A percentile compares a stretch with the other conserved stretches of the same genome.
Evolutionary conservation across 2,797 vertebrate genomes (phyloP).

Genomic region (Thripadectes ignobilis): DNA sequence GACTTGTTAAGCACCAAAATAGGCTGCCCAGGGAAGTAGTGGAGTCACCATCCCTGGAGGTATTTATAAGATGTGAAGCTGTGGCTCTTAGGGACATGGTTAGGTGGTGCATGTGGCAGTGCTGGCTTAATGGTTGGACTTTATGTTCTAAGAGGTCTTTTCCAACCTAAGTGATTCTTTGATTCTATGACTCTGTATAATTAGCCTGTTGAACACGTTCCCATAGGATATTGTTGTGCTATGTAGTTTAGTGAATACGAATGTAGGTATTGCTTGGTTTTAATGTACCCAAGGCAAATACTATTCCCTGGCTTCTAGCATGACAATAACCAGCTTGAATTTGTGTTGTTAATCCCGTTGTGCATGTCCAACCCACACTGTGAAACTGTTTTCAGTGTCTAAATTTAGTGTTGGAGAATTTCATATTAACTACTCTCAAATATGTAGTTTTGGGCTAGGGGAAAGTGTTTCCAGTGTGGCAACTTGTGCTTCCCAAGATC

Average conservation of each 20-base stretch:
- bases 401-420: background rate
- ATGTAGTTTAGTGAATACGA: background rate
- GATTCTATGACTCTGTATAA: background rate
- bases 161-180: background rate
- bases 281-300: background rate
- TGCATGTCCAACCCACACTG: background rate
- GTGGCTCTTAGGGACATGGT: background rate
- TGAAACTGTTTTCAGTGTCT: background rate
- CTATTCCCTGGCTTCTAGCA: background rate
- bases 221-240: slow-evolving; percentile 6
- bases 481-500: background rate
- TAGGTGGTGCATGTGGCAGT: background rate
- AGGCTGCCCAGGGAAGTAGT: background rate
- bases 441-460: background rate
- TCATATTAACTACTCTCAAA: background rate
- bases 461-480: background rate
- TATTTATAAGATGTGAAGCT: background rate
- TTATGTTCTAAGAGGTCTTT: background rate
- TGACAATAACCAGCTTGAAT: background rate
- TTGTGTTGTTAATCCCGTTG: background rate
- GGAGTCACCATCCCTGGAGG: background rate
- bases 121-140: background rate
- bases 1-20: background rate
- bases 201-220: background rate
- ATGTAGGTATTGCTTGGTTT: background rate